Conservation (phyloP, 1,140 invertebrate species). For the Drosophila pandora region DNA sequence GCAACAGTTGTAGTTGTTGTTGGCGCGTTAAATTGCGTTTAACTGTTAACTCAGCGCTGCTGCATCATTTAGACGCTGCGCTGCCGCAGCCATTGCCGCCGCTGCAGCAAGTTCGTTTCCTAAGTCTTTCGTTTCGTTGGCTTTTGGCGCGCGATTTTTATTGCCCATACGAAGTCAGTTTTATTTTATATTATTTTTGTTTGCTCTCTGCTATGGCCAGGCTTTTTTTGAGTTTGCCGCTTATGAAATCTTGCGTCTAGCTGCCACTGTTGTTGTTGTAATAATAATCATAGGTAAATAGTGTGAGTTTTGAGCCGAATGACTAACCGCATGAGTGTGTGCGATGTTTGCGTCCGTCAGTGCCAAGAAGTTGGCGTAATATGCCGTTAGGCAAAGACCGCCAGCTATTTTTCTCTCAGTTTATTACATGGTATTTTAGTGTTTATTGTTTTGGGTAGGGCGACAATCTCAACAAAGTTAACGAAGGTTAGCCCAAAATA, state of each 20-base stretch:
- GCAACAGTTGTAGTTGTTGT: slow-evolving; percentile 34
- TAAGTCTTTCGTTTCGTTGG: slow-evolving; percentile 60
- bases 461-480: slow-evolving; percentile 21
- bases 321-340: slow-evolving; percentile 25
- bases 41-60: slow-evolving; percentile 52
- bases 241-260: slow-evolving; percentile 36
- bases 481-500: slow-evolving; percentile 30
- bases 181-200: slow-evolving; percentile 38
- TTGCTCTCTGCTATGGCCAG: slow-evolving; percentile 8
- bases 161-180: slow-evolving; percentile 36
- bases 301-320: slow-evolving; percentile 23
- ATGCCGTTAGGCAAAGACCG: slow-evolving; percentile 42
- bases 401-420: slow-evolving; percentile 19
- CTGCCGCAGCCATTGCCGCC: slow-evolving; percentile 3
- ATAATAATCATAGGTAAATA: slow-evolving; percentile 53
- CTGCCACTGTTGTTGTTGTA: slow-evolving; percentile 15
- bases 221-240: slow-evolving; percentile 6
- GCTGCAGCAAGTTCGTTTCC: slow-evolving; percentile 66
- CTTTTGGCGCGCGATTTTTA: slow-evolving; percentile 56
- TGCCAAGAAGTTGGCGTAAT: slow-evolving; percentile 33
- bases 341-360: slow-evolving; percentile 2
- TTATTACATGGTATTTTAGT: slow-evolving; percentile 28
- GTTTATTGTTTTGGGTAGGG: slow-evolving; percentile 45
- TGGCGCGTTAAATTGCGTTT: slow-evolving; percentile 71
- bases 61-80: slow-evolving; percentile 20